Evolutionary conservation across 2,797 vertebrate genomes (phyloP), one percentile per base, ranked within the genome.

Genomic region (Pseudochirops corinnae): DNA sequence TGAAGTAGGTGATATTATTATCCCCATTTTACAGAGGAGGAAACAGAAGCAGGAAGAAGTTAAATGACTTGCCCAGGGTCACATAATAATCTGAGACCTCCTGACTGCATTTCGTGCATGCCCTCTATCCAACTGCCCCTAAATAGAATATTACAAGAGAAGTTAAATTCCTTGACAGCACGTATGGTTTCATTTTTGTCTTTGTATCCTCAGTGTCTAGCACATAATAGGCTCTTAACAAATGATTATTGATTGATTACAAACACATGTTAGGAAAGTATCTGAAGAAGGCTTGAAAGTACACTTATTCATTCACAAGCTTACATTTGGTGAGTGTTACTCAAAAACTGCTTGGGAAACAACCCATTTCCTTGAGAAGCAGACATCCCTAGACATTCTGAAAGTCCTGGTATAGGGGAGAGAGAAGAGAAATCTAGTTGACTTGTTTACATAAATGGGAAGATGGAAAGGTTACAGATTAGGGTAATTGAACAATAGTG

Each of bases 231-330:
- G 5, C n/a, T 82, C 67, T 46, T 46, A 12, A 46, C 1, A 39
- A 82, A 39, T 82, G n/a, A 82, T 90, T 55, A 21, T 62, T 91
- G 93, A 95, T 92, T 96, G 55, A 95, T 97, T 97, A 96, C 26
- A 91, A 67, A 96, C 87, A 96, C 95, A 95, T 53, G 50, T 26
- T 94, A 33, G n/a, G 4, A 16, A 39, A 10, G 55, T 16, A 39
- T 58, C 55, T 33, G 62, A 94, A 91, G 74, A 93, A 97, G 58
- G 24, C 33, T 58, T 55, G 55, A 90, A 29, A 53, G 46, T 39
- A 46, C 50, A 53, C 93, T 52, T 52, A 53, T 52, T 94, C n/a
- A 91, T 55, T 62, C 56, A 55, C 3, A 94, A 92, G 14, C 57
- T 93, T 87, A 93, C 55, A 16, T 28, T 29, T n/a, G 24, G 12